These are phyloP conservation scores for Aspiorhynchus laticeps DNA, from an alignment of 2,113 vertebrate genomes.

Conservation along the genomic window DNA sequence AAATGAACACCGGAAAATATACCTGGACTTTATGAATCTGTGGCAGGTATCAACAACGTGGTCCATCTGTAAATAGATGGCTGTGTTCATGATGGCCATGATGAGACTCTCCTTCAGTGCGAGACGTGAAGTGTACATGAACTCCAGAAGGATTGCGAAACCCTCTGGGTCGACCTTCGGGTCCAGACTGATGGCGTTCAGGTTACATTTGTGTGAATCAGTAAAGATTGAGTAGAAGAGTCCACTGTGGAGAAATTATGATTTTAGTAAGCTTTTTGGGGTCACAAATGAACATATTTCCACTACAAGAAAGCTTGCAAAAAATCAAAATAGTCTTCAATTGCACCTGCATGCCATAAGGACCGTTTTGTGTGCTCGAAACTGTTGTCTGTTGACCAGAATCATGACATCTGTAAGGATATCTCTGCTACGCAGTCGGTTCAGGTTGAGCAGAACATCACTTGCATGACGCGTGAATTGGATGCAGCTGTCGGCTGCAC, in stretches of 20 bases:
- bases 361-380: slow-evolving; percentile 96
- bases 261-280: background rate
- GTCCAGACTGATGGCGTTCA: slow-evolving; percentile 92
- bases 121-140: slow-evolving; percentile 98
- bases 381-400: slow-evolving; percentile 93
- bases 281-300: background rate
- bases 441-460: slow-evolving; percentile 96
- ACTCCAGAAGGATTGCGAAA: slow-evolving; percentile 94
- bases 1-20: slow-evolving; percentile 45
- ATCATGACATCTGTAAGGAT: slow-evolving; percentile 96
- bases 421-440: slow-evolving; percentile 91
- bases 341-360: slow-evolving; percentile 98
- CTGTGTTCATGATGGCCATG: slow-evolving; percentile 94
- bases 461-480: slow-evolving; percentile 97
- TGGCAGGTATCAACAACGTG: slow-evolving; percentile 97
- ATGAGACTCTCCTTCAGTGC: slow-evolving; percentile 92
- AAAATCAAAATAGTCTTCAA: background rate
- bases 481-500: slow-evolving; percentile 96
- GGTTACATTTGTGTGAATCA: slow-evolving; percentile 95
- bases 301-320: background rate
- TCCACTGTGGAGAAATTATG: slow-evolving; percentile 77
- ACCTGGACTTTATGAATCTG: slow-evolving; percentile 97
- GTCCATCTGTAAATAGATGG: slow-evolving; percentile 98
- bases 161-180: slow-evolving; percentile 96
- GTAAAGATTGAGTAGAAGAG: slow-evolving; percentile 99